Conservation (phyloP, 2,797 vertebrate genomes). For the Zenarchopterus dispar region DNA sequence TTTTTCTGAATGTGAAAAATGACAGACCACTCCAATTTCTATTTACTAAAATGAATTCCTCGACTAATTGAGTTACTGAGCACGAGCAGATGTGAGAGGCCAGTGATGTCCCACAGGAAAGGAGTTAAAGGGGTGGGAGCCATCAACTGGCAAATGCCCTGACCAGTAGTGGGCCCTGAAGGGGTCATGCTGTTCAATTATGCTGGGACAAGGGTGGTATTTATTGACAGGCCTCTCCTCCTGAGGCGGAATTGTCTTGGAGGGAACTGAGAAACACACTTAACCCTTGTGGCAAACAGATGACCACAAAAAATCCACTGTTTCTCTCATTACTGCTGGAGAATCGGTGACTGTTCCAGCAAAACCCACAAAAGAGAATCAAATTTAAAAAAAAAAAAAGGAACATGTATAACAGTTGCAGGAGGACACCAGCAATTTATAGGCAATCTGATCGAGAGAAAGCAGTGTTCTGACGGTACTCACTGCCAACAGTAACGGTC, state of each 20-base stretch:
- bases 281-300: conserved; percentile 58
- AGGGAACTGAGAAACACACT: conserved; percentile 61
- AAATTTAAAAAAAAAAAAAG: background rate
- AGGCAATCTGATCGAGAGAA: conserved; percentile 38
- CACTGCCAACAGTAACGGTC: conserved; percentile 31
- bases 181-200: conserved; percentile 81
- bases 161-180: conserved; percentile 73
- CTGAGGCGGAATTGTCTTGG: conserved; percentile 56
- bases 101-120: conserved; percentile 52
- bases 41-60: conserved; percentile 56
- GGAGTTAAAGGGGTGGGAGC: conserved; percentile 6
- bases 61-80: conserved; percentile 62
- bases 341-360: conserved; percentile 18
- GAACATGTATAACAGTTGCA: conserved; percentile 1
- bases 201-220: conserved; percentile 77
- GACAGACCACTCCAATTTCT: conserved; percentile 39
- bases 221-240: conserved; percentile 73
- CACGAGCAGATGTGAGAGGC: conserved; percentile 65
- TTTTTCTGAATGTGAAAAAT: conserved; percentile 31
- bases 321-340: conserved; percentile 43
- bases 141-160: conserved; percentile 80
- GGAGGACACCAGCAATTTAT: conserved; percentile 10
- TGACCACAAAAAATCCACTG: conserved; percentile 61
- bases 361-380: conserved; percentile 4
- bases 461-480: conserved; percentile 29